Base-by-base conservation (phyloP, 2,797 vertebrate species). In the Calcarius lapponicus region DNA sequence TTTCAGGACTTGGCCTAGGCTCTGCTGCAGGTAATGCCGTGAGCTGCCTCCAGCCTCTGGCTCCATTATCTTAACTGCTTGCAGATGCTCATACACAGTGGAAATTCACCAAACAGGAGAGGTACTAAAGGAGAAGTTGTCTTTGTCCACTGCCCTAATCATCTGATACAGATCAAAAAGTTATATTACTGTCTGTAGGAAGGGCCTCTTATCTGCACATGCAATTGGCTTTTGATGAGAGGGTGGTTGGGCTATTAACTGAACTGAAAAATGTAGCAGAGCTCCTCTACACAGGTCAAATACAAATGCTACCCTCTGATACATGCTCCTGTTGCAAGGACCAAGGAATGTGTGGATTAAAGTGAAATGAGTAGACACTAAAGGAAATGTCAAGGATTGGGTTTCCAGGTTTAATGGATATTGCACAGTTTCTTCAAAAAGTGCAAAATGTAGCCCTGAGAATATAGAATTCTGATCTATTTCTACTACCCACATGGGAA, bases 121-220 rank as follows among this genome's bases (percentile, higher is more conserved):
- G 28, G 25, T 50, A 47, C 29, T 86, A 91, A 80, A 91, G 76
- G 72, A 78, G 81, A 80, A 72, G 70, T 73, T 80, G 74, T 84
- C 80, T 93, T 92, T 81, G 34, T 75, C 82, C 32, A 4, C 54
- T 88, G 66, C 64, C 70, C 76, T 90, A 86, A 88, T 94, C 81
- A 95, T 88, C 91, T 86, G 86, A 90, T 88, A 80, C 22, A 48
- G 89, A 93, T 94, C 56, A 91, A 86, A 57, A 94, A 92, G 48
- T 79, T 80, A 7, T 60, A 79, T 84, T 92, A 9, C 70, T 88
- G 11, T 36, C 71, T 67, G 9, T 79, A 86, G 31, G 34, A 86
- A 70, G 45, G 60, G 40, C 28, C 66, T 51, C 80, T 92, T 93
- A 80, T 79, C 92, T 93, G 66, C 67, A 47, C 76, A 50, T 67